phyloP scores from a whole-genome alignment of 2,113 vertebrate genomes.

The Antechinus stuartii region DNA sequence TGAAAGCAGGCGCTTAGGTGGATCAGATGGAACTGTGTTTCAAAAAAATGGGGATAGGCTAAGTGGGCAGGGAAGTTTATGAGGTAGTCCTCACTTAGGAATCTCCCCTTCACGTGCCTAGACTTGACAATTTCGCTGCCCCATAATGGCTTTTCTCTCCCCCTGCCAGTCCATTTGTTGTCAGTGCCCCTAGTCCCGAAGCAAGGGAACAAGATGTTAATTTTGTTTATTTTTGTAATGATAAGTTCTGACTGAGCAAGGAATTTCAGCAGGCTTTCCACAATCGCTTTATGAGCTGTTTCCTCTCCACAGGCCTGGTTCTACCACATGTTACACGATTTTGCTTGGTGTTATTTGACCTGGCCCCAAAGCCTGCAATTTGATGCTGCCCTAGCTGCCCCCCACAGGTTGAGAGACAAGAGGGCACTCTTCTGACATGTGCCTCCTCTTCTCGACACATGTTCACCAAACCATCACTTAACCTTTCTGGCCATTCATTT shows the following conservation, averaged over 20 bases:
- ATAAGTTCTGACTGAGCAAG: conserved; percentile 34
- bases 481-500: conserved; percentile 81
- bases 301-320: conserved; percentile 28
- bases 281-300: conserved; percentile 48
- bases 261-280: conserved; percentile 41
- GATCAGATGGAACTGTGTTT: background rate
- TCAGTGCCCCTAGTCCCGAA: background rate
- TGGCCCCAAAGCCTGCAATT: conserved; percentile 71
- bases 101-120: background rate
- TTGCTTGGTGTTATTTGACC: conserved; percentile 81
- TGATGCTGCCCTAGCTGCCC: conserved; percentile 65
- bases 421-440: conserved; percentile 67
- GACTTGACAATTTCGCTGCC: background rate
- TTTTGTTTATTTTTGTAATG: conserved; percentile 59
- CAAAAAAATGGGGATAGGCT: background rate
- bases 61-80: background rate
- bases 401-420: conserved; percentile 62
- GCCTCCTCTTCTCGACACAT: conserved; percentile 73
- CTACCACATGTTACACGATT: conserved; percentile 69
- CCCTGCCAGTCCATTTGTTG: background rate
- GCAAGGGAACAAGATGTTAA: conserved; percentile 13
- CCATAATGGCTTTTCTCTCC: conserved; percentile 6
- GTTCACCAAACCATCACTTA: conserved; percentile 81
- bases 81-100: background rate
- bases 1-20: background rate